Evolutionary conservation across 2,888 invertebrate species (phyloP), one percentile per base, ranked within the genome.

Genomic region (Dichetophora obliterata): DNA sequence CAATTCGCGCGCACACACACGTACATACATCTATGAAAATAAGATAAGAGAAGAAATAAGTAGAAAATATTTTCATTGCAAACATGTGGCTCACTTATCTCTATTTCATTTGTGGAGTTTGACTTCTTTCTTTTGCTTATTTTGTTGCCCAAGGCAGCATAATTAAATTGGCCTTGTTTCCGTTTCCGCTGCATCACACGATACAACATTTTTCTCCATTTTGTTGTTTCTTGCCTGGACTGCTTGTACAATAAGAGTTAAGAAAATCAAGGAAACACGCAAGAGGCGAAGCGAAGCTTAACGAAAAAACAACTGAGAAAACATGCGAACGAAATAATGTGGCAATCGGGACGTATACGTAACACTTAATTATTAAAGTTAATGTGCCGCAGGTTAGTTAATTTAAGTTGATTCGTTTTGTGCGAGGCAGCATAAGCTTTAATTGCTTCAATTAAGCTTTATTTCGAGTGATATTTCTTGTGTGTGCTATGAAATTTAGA

Each of bases 91-190:
- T 65, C 19, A 19, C 65, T 14, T 65, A 19, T 65, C 34, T n/a
- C 8, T 65, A n/a, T 65, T 63, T 50, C 16, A 16, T 31, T 48
- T 11, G 24, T 50, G 5, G 34, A 5, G 9, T 31, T 54, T 19
- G 14, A n/a, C 52, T 52, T 69, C 31, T 6, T 27, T 31, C 31
- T 43, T 22, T 5, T 19, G 5, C 11, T n/a, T 27, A 24, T 3
- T 54, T 9, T 54, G 48, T 16, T 48, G 37, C 27, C 14, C 27
- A 37, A 72, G 72, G 54, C 31, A 63, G 48, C 9, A 54, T 57
- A 74, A 74, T 74, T 74, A 74, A 74, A 66, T 74, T 54, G 54
- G 66, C 50, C 65, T 22, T 52, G 57, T 66, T 74, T 65, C 74
- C 74, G 74, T 57, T 74, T 65, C 74, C 66, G 48, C 50, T 50